Conservation (phyloP, 92 coral and sea anemone species). For the Virgularia gustaviana region DNA sequence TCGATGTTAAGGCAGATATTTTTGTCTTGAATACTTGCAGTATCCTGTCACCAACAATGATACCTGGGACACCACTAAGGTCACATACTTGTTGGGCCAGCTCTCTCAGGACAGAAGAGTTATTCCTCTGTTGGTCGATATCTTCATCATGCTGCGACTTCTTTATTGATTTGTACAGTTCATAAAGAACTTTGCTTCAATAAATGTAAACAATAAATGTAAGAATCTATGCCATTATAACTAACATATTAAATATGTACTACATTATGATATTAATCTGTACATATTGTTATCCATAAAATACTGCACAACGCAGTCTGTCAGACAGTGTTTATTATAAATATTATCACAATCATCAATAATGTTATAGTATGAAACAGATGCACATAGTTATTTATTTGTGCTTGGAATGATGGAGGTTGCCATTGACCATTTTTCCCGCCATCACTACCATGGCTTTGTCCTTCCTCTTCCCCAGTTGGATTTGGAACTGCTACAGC, state of each 20-base stretch:
- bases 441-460: neutral
- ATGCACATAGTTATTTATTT: slow-evolving; percentile 1
- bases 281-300: too few species aligned
- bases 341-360: too few species aligned
- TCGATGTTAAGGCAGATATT: neutral
- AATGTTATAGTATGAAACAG: too few species aligned
- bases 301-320: too few species aligned
- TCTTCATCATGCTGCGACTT: neutral
- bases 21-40: neutral
- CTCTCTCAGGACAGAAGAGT: neutral
- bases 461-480: neutral
- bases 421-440: neutral
- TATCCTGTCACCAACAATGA: slow-evolving; percentile 2
- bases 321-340: too few species aligned
- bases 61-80: neutral
- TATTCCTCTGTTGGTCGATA: neutral
- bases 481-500: neutral
- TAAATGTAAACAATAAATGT: neutral
- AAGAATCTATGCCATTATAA: neutral
- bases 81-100: slow-evolving; percentile 7
- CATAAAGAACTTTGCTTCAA: slow-evolving; percentile 18
- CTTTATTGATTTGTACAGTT: slow-evolving; percentile 7
- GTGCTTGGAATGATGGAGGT: neutral
- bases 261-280: too few species aligned
- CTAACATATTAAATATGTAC: too few species aligned